Conservation (phyloP, 2,888 invertebrate species). For the Cantharis lateralis region DNA sequence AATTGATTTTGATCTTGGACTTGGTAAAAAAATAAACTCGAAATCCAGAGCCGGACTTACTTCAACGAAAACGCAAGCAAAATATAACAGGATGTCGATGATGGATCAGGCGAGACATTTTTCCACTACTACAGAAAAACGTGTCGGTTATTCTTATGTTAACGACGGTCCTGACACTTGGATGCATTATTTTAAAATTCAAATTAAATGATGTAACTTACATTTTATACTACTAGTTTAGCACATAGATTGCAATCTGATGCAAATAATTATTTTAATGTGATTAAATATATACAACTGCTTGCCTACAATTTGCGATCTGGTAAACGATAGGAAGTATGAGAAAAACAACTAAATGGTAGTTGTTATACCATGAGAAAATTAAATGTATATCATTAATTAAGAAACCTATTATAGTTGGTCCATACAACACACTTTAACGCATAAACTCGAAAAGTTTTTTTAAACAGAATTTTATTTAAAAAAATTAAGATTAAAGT, state of each 20-base stretch:
- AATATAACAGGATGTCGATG: background rate
- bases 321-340: background rate
- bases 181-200: background rate
- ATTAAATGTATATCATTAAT: background rate
- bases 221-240: background rate
- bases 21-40: background rate
- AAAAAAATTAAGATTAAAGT: too few species aligned
- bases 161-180: background rate
- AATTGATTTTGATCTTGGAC: background rate
- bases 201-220: background rate
- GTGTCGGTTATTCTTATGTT: background rate
- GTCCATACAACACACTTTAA: background rate
- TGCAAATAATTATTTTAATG: background rate
- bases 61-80: too few species aligned
- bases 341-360: background rate
- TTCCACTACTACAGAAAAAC: background rate
- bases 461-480: background rate
- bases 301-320: background rate
- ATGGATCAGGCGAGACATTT: background rate
- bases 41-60: background rate
- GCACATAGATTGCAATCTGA: background rate
- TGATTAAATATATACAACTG: background rate
- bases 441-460: background rate
- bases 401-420: background rate
- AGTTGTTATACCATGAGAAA: background rate